These are phyloP conservation scores for Cheilosia pagana DNA, from an alignment of 2,888 invertebrate genomes.

Conservation along the genomic window DNA sequence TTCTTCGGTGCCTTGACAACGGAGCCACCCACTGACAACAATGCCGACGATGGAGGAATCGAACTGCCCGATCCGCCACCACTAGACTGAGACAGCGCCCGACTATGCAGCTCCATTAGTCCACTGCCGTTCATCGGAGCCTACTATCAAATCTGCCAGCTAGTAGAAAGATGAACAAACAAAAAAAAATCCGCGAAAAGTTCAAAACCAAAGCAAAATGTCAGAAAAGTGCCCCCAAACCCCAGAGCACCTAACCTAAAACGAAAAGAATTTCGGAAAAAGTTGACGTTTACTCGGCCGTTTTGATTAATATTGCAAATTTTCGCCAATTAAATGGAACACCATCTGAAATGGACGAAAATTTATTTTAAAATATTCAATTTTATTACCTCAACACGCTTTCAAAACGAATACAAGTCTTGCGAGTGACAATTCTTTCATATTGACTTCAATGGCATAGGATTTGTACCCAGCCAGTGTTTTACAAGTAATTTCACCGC, in stretches of 20 bases:
- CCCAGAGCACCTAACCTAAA: slow-evolving; percentile 71
- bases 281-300: slow-evolving; percentile 46
- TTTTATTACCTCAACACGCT: slow-evolving; percentile 70
- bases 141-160: background rate
- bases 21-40: slow-evolving; percentile 78
- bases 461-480: slow-evolving; percentile 31
- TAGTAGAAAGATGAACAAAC: background rate
- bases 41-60: slow-evolving; percentile 39
- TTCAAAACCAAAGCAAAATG: slow-evolving; percentile 62
- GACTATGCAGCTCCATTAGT: slow-evolving; percentile 61
- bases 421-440: slow-evolving; percentile 59
- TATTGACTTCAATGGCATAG: slow-evolving; percentile 54
- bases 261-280: slow-evolving; percentile 54
- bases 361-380: background rate
- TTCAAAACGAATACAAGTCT: slow-evolving; percentile 50
- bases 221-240: slow-evolving; percentile 56
- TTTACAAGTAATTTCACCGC: slow-evolving; percentile 36
- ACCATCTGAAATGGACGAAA: slow-evolving; percentile 21
- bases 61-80: slow-evolving; percentile 47
- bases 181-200: slow-evolving; percentile 62
- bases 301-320: slow-evolving; percentile 19
- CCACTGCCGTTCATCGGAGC: slow-evolving; percentile 65
- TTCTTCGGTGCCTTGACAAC: slow-evolving; percentile 87
- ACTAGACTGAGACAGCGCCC: slow-evolving; percentile 59
- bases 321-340: slow-evolving; percentile 13